A percentile compares a stretch with the other conserved stretches of the same genome.
phyloP scores from a whole-genome alignment of 2,113 vertebrate genomes.

The Andinoacara biseriatus region DNA sequence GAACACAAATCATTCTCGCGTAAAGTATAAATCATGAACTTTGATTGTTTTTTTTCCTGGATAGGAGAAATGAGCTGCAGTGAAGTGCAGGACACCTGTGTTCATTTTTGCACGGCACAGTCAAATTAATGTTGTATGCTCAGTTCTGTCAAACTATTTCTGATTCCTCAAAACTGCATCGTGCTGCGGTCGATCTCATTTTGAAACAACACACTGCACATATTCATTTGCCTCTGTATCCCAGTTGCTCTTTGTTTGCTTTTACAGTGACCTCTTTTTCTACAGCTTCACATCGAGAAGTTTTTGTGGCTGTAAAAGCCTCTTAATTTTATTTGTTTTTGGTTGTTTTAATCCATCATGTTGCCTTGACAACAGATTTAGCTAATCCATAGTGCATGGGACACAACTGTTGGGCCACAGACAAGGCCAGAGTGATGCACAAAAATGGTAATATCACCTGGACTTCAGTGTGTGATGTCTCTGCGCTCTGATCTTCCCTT shows the following conservation, averaged over 20 bases:
- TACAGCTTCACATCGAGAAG: neutral
- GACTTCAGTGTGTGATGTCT: conserved; percentile 62
- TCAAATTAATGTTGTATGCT: neutral
- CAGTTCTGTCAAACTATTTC: neutral
- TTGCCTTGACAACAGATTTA: conserved; percentile 63
- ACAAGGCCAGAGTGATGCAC: conserved; percentile 52
- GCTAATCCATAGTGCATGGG: conserved; percentile 35
- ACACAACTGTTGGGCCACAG: conserved; percentile 34
- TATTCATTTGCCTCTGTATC: neutral
- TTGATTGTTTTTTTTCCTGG: neutral
- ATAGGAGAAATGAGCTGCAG: neutral
- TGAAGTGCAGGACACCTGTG: neutral
- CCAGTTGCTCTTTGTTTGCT: conserved; percentile 7
- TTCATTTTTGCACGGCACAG: neutral
- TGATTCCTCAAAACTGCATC: neutral
- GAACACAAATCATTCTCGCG: neutral
- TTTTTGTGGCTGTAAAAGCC: conserved; percentile 30
- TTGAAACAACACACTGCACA: neutral
- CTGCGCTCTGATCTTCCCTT: conserved; percentile 64
- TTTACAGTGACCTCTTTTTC: conserved; percentile 18
- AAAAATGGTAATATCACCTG: conserved; percentile 64
- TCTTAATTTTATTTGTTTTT: conserved; percentile 14
- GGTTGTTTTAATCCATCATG: conserved; percentile 25
- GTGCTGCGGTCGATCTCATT: neutral
- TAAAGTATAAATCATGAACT: neutral